Evolutionary conservation across 2,888 invertebrate genomes (phyloP).

Genomic region (Yponomeuta plumbellus): DNA sequence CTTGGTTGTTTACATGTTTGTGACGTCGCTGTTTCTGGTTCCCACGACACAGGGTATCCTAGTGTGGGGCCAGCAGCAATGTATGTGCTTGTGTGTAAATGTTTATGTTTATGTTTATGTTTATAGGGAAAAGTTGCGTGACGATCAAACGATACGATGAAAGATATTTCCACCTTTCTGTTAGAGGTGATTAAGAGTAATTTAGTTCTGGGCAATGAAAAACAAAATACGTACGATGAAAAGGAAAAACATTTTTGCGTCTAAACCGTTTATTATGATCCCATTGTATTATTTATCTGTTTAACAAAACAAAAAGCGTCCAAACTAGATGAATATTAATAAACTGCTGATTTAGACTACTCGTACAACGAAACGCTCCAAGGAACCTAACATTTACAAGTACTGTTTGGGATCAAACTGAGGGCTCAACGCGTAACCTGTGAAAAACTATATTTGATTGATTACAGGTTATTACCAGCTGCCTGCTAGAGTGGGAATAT

Average conservation of each 20-base stretch:
- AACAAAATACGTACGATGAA: conserved; percentile 3
- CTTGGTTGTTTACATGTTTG: too few relatives aligned
- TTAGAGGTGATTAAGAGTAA: neutral
- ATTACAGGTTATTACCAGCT: neutral
- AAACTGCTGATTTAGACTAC: too few relatives aligned
- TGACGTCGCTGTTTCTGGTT: too few relatives aligned
- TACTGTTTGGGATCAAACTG: neutral
- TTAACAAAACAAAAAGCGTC: too few relatives aligned
- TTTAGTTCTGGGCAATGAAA: neutral
- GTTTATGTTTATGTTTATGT: too few relatives aligned
- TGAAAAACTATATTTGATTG: neutral
- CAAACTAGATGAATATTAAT: too few relatives aligned
- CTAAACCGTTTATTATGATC: neutral
- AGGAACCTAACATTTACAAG: too few relatives aligned
- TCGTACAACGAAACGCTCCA: too few relatives aligned
- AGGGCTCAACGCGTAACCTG: neutral
- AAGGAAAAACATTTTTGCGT: neutral
- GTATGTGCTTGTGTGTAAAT: too few relatives aligned
- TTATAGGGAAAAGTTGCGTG: neutral
- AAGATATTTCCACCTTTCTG: neutral
- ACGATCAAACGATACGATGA: neutral
- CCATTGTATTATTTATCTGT: neutral
- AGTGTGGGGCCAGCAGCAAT: too few relatives aligned
- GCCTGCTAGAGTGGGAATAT: neutral
- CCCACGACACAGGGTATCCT: too few relatives aligned